Evolutionary conservation across 2,888 invertebrate genomes (phyloP).

Genomic region (Lasiommata megera): DNA sequence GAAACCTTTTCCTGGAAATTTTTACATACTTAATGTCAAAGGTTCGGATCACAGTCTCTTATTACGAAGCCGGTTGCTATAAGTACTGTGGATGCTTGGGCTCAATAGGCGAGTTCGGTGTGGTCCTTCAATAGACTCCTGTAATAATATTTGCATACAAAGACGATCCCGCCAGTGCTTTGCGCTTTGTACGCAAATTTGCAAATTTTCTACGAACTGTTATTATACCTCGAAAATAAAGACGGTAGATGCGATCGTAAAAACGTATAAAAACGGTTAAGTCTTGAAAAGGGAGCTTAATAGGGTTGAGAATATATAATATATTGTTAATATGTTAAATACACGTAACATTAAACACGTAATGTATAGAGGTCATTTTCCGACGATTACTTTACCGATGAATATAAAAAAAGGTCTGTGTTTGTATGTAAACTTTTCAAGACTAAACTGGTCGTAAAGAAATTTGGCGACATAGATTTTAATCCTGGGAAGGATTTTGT

Average conservation of each 20-base stretch:
- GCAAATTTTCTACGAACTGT: constrained; percentile 58
- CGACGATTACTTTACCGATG: background rate
- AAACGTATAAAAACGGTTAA: constrained; percentile 23
- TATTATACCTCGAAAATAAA: constrained; percentile 40
- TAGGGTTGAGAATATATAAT: constrained; percentile 1
- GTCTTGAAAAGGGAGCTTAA: constrained; percentile 9
- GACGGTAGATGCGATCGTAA: constrained; percentile 33
- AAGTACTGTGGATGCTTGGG: constrained; percentile 43
- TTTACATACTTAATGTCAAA: constrained; percentile 43
- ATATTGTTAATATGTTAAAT: background rate
- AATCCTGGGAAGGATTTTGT: too few relatives aligned
- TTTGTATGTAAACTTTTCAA: too few relatives aligned
- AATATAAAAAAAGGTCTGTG: background rate
- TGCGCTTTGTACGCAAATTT: constrained; percentile 65
- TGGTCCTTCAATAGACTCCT: constrained; percentile 64
- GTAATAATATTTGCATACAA: constrained; percentile 74
- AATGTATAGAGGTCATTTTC: background rate
- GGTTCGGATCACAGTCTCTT: constrained; percentile 48
- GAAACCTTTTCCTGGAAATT: constrained; percentile 40
- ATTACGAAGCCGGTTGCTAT: constrained; percentile 48
- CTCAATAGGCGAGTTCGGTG: constrained; percentile 54
- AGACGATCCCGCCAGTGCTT: constrained; percentile 58
- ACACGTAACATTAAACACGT: constrained; percentile 3
- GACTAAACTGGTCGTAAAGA: too few relatives aligned
- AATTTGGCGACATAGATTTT: too few relatives aligned